Evolutionary conservation across 2,888 invertebrate genomes (phyloP).

Genomic region (Amblyjoppa fuscipennis): DNA sequence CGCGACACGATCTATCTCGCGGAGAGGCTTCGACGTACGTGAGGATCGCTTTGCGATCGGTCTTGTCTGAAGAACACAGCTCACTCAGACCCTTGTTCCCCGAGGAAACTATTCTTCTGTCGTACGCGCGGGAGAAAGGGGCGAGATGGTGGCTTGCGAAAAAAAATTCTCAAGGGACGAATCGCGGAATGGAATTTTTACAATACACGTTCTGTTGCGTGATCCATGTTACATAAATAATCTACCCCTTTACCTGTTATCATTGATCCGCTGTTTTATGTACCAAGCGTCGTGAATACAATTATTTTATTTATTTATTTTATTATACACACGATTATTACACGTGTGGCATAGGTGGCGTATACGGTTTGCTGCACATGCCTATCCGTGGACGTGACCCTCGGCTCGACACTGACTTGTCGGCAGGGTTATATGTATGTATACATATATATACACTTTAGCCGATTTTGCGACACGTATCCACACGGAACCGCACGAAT

Average conservation of each 20-base stretch:
- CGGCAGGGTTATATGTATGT: not conserved
- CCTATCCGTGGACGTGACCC: conserved; percentile 50
- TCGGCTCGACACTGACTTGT: conserved; percentile 9
- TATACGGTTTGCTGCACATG: conserved; percentile 11
- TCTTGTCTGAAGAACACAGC: conserved; percentile 12
- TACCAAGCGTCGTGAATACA: no score
- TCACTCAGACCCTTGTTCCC: not conserved
- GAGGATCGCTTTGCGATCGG: conserved; percentile 32
- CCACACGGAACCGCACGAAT: conserved; percentile 34
- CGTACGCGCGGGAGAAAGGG: not conserved
- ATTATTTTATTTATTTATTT: no score
- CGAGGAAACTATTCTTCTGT: not conserved
- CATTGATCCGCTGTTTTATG: no score
- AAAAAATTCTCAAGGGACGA: not conserved
- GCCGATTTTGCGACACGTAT: conserved; percentile 56
- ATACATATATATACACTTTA: conserved; percentile 26
- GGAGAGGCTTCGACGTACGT: conserved; percentile 2
- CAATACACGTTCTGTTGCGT: no score
- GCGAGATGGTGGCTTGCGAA: not conserved
- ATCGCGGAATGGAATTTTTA: not conserved
- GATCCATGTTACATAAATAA: not conserved
- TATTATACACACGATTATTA: not conserved
- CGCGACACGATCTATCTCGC: conserved; percentile 2
- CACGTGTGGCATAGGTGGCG: not conserved
- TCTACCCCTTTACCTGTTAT: no score